phyloP scores from a whole-genome alignment of 1,140 invertebrate genomes.

The Penaeus chinensis region DNA sequence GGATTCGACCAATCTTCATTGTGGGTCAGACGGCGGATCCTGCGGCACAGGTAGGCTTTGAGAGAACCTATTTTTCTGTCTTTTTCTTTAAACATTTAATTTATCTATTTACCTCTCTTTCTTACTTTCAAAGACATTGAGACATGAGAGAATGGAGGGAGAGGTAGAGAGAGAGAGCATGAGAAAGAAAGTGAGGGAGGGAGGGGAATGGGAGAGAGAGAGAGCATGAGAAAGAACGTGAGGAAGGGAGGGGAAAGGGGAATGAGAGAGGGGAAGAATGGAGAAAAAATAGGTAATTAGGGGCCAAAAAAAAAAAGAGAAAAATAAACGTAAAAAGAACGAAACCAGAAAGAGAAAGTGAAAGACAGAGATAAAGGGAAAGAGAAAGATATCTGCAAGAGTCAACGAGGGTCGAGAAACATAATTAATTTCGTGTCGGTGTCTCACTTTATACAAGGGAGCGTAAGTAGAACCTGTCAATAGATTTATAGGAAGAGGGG shows the following conservation, averaged over 20 bases:
- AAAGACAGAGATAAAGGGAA: neutral
- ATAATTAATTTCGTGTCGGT: neutral
- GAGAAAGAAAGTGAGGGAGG: neutral
- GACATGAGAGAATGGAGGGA: too few relatives aligned
- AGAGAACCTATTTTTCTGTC: too few relatives aligned
- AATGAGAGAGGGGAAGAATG: neutral
- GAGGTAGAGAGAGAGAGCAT: neutral
- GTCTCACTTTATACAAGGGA: too few relatives aligned
- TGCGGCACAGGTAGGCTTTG: slow-evolving; percentile 5
- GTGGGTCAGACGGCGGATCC: slow-evolving; percentile 15
- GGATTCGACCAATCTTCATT: slow-evolving; percentile 29
- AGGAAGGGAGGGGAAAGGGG: neutral
- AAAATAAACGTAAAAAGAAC: neutral
- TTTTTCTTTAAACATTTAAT: too few relatives aligned
- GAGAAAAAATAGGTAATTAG: neutral
- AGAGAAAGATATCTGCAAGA: neutral
- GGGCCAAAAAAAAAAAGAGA: neutral
- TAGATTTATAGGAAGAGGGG: too few relatives aligned
- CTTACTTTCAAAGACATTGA: too few relatives aligned
- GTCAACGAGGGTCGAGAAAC: neutral
- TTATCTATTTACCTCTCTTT: too few relatives aligned
- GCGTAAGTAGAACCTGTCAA: too few relatives aligned
- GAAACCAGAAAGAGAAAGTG: neutral
- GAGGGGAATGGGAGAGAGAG: neutral
- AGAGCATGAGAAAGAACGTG: neutral